These are phyloP conservation scores for Drosophila yakuba DNA, from an alignment of 1,140 invertebrate genomes.

Conservation along the genomic window DNA sequence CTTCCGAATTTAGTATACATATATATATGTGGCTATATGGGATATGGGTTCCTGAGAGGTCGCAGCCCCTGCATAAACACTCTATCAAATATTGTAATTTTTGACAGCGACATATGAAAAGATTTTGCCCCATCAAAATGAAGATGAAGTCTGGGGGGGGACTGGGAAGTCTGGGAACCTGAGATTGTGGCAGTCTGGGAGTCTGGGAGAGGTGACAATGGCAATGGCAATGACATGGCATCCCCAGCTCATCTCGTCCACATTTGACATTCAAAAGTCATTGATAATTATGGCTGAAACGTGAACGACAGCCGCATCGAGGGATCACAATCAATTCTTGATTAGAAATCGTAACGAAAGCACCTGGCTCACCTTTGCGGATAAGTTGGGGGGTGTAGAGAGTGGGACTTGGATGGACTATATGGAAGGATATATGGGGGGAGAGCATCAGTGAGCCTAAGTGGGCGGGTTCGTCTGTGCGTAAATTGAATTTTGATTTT, in stretches of 20 bases:
- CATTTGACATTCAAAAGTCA: constrained; percentile 84
- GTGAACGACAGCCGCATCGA: constrained; percentile 82
- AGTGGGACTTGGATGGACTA: background rate
- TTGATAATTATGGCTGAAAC: constrained; percentile 83
- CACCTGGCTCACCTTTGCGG: constrained; percentile 39
- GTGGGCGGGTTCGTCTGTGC: constrained; percentile 64
- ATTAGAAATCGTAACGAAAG: constrained; percentile 75
- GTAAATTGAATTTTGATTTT: constrained; percentile 84
- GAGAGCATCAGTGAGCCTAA: constrained; percentile 22
- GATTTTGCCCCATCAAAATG: constrained; percentile 55
- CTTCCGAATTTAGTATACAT: background rate
- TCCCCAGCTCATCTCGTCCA: constrained; percentile 53
- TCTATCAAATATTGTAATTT: constrained; percentile 64
- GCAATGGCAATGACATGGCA: constrained; percentile 58
- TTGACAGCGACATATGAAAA: constrained; percentile 79
- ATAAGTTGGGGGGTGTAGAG: background rate
- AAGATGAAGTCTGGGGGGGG: background rate
- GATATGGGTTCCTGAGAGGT: background rate
- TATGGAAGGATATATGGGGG: constrained; percentile 1
- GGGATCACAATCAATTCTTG: constrained; percentile 83
- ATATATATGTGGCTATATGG: background rate
- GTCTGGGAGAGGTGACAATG: constrained; percentile 54
- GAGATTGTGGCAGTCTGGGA: too few species aligned
- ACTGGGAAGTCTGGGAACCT: too few species aligned
- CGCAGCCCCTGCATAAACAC: constrained; percentile 38